Evolutionary conservation across 2,113 vertebrate species (phyloP), one percentile per base, ranked within the genome.

Genomic region (Bos javanicus): DNA sequence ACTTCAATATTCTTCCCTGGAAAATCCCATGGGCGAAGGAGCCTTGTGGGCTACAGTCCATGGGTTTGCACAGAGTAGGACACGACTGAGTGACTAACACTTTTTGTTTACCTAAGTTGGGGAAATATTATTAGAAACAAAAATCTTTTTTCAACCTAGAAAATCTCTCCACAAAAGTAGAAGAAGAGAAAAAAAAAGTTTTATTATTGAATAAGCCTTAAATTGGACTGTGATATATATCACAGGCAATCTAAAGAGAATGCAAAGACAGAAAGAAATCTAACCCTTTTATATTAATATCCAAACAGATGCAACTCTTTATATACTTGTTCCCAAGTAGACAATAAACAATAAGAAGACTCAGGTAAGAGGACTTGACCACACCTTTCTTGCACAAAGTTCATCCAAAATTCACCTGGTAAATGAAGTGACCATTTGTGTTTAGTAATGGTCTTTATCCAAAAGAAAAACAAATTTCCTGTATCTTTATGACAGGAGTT

Each of bases 371-470:
- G 9, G 13, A 91, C 14, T 48, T 86, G 56, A 90, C 15, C 13
- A 3, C 36, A 83, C 16, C 2, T 85, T 84, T 93, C 39, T 82
- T 14, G 57, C 16, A 57, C 8, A 71, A 62, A 67, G 48, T 80
- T 90, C 11, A 62, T 50, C 54, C 26, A 60, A 91, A 91, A 90
- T 95, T 95, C 26, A 89, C n/a, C 21, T 83, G 10, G 28, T 67
- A 67, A 43, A 86, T 95, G 19, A 7, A 64, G 17, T 94, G 50
- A 67, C 19, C 33, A 93, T 93, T 97, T 91, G 46, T 74, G 26
- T 97, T 85, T 93, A 60, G 9, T 97, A 95, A 89, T 88, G 82
- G 36, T 71, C 25, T 92, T 93, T 90, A 78, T 90, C 33, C 7
- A 67, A 86, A 54, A 23, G 12, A 94, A 94, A 64, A 87, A 93